Base-by-base conservation (phyloP, 2,113 vertebrate species). In the Cygnus atratus region DNA sequence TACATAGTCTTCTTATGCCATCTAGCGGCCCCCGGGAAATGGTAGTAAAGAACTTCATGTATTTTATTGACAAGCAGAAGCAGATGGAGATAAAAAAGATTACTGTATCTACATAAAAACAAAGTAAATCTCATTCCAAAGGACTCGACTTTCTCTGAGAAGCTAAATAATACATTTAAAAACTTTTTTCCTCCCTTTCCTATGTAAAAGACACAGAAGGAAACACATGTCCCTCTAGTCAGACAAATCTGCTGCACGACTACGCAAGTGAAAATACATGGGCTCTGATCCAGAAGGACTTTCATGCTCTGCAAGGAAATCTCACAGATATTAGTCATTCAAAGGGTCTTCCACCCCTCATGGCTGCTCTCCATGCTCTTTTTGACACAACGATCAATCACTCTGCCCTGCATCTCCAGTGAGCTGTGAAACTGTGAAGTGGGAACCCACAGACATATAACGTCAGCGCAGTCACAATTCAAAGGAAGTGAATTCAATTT, bases 11-110 rank as follows among this genome's bases (percentile, higher is more conserved):
- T 73, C 68, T 41, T 80, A 0, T 50, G 97, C 98, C 98, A 97
- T 73, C 98, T 98, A 96, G 97, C 79, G 98, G 94, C n/a, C 6
- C 1, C 5, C 7, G 52, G 26, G 9, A 17, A 41, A 54, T 2
- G 3, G 9, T 18, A 14, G 13, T 8, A 43, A 62, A 46, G 15
- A 0, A 0, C 7, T 48, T 31, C 3, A 1, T 3, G 4, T 7
- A 10, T 26, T 78, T 67, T n/a, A 31, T 84, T 71, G 44, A 21
- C 61, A 44, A 4, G 16, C 19, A 54, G 44, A 57, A 83, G 74
- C 28, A 75, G 31, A 6, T 43, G 39, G 58, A 74, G 28, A 58
- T 50, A 20, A 28, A 79, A 46, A 57, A 84, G 33, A 70, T 35
- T 5, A 58, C 29, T 59, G 13, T 41, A 25, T 10, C 33, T 84